phyloP scores from a whole-genome alignment of 1,140 invertebrate genomes.

The Drosophila ogumai region DNA sequence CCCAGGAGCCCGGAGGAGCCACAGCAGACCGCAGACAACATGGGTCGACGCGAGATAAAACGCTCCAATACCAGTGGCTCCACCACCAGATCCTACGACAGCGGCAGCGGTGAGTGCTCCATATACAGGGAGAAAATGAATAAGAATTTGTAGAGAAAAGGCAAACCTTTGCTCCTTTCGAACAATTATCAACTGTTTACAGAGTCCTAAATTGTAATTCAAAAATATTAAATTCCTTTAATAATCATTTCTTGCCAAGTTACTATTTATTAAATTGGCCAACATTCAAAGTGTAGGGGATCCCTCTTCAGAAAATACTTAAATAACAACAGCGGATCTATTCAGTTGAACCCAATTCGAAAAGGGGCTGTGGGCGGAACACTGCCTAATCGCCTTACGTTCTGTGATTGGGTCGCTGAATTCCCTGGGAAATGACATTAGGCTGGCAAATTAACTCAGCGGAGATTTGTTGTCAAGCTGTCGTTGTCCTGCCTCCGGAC shows the following conservation, averaged over 20 bases:
- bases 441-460: slow-evolving; percentile 71
- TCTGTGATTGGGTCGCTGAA: slow-evolving; percentile 36
- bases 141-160: too few species aligned
- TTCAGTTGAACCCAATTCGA: slow-evolving; percentile 48
- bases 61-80: slow-evolving; percentile 82
- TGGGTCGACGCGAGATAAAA: slow-evolving; percentile 84
- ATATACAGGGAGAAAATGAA: not conserved
- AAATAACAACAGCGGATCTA: slow-evolving; percentile 32
- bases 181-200: not conserved
- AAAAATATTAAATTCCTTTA: not conserved
- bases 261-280: not conserved
- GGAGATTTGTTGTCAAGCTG: slow-evolving; percentile 71
- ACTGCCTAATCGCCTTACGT: slow-evolving; percentile 68
- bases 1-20: slow-evolving; percentile 34
- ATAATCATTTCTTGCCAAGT: not conserved
- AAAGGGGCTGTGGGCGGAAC: slow-evolving; percentile 8
- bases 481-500: slow-evolving; percentile 26
- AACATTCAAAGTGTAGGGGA: not conserved
- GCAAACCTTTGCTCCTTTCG: not conserved
- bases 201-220: too few species aligned
- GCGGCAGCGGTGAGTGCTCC: slow-evolving; percentile 76
- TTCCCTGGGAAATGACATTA: slow-evolving; percentile 67
- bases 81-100: slow-evolving; percentile 80
- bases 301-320: slow-evolving; percentile 10
- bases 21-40: slow-evolving; percentile 55